Evolutionary conservation across 2,888 invertebrate species (phyloP), one percentile per base, ranked within the genome.

Genomic region (Epicampocera succincta): DNA sequence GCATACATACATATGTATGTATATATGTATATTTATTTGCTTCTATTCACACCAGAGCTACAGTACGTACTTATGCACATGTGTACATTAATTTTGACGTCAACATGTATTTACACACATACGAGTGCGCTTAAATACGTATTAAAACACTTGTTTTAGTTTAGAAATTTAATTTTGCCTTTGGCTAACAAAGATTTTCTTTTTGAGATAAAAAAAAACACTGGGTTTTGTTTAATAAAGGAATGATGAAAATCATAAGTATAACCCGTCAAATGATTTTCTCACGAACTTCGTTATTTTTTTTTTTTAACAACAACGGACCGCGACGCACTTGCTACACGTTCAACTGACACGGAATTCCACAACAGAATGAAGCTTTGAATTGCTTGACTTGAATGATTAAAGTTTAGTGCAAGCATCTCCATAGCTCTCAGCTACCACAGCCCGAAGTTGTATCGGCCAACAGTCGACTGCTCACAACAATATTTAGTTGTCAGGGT

Each of bases 301-400:
- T 42, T 15, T 56, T 48, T 17, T 25, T 60, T 29, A 52, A 21
- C 6, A 61, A 9, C 13, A 38, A 48, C 9, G 2, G 6, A 25
- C 8, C 12, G 8, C 19, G 33, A 50, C 42, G 48, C 17, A 17
- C 48, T 11, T n/a, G n/a, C n/a, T n/a, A 13, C 29, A 71, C 74
- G 69, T 76, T 75, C 61, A 72, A 80, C 61, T 25, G 21, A 9
- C 58, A 66, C 66, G 61, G 76, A 72, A 76, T 72, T 54, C 54
- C 60, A 71, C 66, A 72, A 76, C 75, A 75, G 66, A 80, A 46
- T 80, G 72, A 76, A 72, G 75, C 72, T 72, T n/a, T 61, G 46
- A 29, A 42, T 66, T 66, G 25, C 25, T 58, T 75, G 56, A 48
- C 40, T 54, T 56, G 63, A 65, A 29, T 52, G 40, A 33, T 33